These are phyloP conservation scores for Callyntrura guangdongensis DNA, from an alignment of 2,888 invertebrate genomes.

Conservation along the genomic window DNA sequence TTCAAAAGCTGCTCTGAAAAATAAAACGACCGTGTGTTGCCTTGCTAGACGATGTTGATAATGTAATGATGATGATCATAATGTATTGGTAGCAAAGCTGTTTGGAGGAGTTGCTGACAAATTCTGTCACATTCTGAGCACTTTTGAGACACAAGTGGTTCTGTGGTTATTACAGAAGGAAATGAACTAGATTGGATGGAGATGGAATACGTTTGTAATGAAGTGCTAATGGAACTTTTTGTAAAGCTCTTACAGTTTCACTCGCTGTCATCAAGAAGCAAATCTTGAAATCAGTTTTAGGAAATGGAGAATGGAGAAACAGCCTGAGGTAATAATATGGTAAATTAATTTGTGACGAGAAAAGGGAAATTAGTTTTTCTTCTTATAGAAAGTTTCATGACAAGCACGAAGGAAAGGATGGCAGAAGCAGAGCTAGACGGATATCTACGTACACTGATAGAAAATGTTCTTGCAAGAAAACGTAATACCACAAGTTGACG, in stretches of 20 bases:
- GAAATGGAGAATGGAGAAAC: no score
- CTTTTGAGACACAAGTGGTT: slow-evolving; percentile 61
- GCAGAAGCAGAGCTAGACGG: no score
- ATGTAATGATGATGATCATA: not conserved
- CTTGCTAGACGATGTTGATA: slow-evolving; percentile 18
- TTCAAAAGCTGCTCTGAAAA: slow-evolving; percentile 18
- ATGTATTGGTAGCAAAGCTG: slow-evolving; percentile 8
- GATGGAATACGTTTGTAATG: not conserved
- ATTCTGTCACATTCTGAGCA: slow-evolving; percentile 74
- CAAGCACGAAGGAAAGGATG: no score
- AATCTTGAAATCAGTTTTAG: no score
- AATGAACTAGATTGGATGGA: not conserved
- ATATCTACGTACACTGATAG: no score
- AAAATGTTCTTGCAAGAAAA: no score
- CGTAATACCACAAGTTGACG: no score
- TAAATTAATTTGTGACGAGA: not conserved
- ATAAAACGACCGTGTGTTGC: not conserved
- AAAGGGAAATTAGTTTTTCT: not conserved
- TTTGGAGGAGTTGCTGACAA: slow-evolving; percentile 70
- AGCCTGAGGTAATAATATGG: not conserved
- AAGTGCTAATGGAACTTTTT: slow-evolving; percentile 30
- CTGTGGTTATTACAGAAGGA: slow-evolving; percentile 2
- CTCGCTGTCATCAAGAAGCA: slow-evolving; percentile 30
- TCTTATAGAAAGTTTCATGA: no score
- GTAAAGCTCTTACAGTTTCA: slow-evolving; percentile 49